Conservation (phyloP, 2,797 vertebrate species). For the Coracias cyanogaster region DNA sequence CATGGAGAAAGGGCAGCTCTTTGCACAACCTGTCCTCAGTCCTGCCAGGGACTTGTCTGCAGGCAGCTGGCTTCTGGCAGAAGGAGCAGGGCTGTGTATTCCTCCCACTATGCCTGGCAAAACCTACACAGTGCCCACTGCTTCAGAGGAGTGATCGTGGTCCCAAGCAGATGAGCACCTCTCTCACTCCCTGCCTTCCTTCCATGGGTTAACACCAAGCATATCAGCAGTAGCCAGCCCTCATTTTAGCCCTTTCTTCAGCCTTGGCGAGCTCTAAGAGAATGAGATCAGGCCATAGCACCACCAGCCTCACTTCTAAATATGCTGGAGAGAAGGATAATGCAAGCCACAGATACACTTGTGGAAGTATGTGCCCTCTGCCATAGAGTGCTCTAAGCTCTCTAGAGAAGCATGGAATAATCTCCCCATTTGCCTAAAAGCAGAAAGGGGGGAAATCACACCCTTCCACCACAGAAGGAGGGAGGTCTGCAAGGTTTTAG, state of each 20-base stretch:
- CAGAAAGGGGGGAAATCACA: neutral
- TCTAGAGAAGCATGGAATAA: neutral
- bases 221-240: neutral
- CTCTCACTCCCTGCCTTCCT: neutral
- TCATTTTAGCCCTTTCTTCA: neutral
- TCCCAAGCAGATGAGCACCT: neutral
- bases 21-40: neutral
- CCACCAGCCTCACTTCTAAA: neutral
- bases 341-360: neutral
- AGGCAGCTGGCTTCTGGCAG: neutral
- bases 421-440: neutral
- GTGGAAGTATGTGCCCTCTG: neutral
- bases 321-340: neutral
- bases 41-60: neutral
- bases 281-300: neutral
- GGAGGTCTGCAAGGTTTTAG: neutral
- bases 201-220: neutral
- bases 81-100: neutral
- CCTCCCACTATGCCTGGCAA: neutral
- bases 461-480: neutral
- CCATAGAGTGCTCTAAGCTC: neutral
- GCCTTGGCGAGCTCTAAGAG: neutral
- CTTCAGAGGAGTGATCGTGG: neutral
- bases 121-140: fast-evolving
- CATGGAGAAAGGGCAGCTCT: neutral